phyloP scores from a whole-genome alignment of 2,888 invertebrate species.

The Criorhina ranunculi region DNA sequence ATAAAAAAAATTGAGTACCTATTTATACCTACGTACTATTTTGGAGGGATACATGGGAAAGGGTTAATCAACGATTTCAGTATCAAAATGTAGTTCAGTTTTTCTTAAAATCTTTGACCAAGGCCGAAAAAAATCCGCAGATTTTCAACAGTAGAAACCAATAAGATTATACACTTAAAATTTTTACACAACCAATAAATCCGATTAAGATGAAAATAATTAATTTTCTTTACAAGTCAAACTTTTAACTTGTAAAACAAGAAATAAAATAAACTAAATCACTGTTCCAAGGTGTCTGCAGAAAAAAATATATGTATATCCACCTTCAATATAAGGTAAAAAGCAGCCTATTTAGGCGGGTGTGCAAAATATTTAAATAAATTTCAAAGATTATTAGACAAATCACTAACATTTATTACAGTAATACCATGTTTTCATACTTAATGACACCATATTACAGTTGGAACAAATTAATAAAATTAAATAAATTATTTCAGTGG shows the following conservation, averaged over 20 bases:
- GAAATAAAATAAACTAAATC: background rate
- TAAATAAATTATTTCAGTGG: slow-evolving; percentile 11
- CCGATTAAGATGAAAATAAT: background rate
- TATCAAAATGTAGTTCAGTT: too few relatives aligned
- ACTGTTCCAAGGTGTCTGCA: too few relatives aligned
- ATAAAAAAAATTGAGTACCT: too few relatives aligned
- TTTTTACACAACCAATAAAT: too few relatives aligned
- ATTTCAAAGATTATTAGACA: slow-evolving; percentile 38
- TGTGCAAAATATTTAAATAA: slow-evolving; percentile 2
- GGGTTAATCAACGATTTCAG: too few relatives aligned
- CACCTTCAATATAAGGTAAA: background rate
- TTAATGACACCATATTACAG: slow-evolving; percentile 3
- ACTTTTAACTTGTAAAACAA: background rate
- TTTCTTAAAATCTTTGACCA: too few relatives aligned
- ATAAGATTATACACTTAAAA: too few relatives aligned
- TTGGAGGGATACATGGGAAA: too few relatives aligned
- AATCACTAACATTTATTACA: background rate
- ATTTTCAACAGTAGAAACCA: too few relatives aligned
- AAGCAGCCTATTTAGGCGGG: background rate
- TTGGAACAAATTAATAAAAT: slow-evolving; percentile 37
- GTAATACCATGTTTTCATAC: slow-evolving; percentile 27
- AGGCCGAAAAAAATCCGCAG: too few relatives aligned
- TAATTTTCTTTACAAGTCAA: background rate
- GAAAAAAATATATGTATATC: background rate
- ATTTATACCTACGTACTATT: too few relatives aligned